phyloP scores from a whole-genome alignment of 1,140 invertebrate genomes.

The Drosophila ananassae region DNA sequence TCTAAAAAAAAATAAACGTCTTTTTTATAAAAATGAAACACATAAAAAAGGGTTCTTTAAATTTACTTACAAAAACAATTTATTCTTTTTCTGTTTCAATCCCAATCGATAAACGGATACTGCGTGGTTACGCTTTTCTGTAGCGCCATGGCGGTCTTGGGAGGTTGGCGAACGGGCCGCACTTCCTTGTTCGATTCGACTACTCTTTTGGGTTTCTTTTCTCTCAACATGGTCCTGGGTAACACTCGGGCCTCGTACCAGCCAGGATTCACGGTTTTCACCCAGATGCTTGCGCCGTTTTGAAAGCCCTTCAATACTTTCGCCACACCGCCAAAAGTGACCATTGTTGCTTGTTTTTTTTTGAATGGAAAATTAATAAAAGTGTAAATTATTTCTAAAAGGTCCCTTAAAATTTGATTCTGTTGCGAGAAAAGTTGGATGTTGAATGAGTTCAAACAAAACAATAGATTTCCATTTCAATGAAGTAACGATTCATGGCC shows the following conservation, averaged over 20 bases:
- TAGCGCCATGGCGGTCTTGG: not conserved
- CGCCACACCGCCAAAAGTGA: conserved; percentile 47
- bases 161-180: not conserved
- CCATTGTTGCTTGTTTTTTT: conserved; percentile 36
- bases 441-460: not conserved
- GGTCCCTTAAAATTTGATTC: not conserved
- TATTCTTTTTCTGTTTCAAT: not conserved
- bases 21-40: not conserved
- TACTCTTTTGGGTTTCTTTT: conserved; percentile 15
- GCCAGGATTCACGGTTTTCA: conserved; percentile 51
- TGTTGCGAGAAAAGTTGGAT: not conserved
- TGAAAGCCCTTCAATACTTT: conserved; percentile 31
- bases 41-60: not conserved
- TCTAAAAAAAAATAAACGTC: not conserved
- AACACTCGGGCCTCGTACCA: conserved; percentile 52
- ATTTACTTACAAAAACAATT: not conserved
- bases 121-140: not conserved
- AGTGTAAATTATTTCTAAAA: not conserved
- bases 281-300: conserved; percentile 22
- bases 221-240: conserved; percentile 30
- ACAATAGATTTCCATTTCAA: not conserved
- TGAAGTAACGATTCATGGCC: not conserved
- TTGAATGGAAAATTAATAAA: not conserved
- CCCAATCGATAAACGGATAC: not conserved
- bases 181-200: conserved; percentile 1